Evolutionary conservation across 2,797 vertebrate species (phyloP), one percentile per base, ranked within the genome.

Genomic region (Uromys caudimaculatus): DNA sequence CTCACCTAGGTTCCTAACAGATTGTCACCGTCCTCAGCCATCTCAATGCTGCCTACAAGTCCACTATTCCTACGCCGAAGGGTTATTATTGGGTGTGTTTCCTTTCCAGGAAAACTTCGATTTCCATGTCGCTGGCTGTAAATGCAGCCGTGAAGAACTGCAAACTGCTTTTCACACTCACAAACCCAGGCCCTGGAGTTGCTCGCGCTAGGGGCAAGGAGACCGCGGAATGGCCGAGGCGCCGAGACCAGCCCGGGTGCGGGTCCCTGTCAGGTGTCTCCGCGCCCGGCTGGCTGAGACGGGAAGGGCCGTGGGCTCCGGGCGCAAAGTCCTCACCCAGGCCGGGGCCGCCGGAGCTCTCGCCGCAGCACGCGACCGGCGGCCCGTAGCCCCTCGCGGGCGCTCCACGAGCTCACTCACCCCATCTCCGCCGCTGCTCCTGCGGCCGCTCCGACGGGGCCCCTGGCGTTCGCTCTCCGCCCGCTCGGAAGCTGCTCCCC

Each of bases 341-440:
- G 90, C 35, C 38, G 6, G 10, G 73, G 64, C 24, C 6, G 58
- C 79, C 58, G 8, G 10, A 35, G 82, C 58, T 84, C 82, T 58
- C 58, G 58, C 41, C 41, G 29, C 60, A 35, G 82, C 58, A 84
- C 29, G 73, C 9, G 58, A 29, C 60, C 12, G 54, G 24, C 62
- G 47, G 62, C 64, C 69, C 86, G 52, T 17, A 75, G 69, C 69
- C 69, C 86, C 86, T 88, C 52, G 69, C 16, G 69, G 52, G 38
- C 19, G 67, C 67, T 23, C 87, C 41, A 44, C 89, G 24, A 92
- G 95, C 64, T 41, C 92, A 98, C 98, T 98, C 97, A 98, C 98
- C 98, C 98, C 98, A 98, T 98, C 97, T 98, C 98, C 81, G 95
- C 98, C 97, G 95, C 97, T 97, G 67, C 97, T 90, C 87, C 32